Conservation (phyloP, 2,888 invertebrate species). For the Phaonia tiefii region DNA sequence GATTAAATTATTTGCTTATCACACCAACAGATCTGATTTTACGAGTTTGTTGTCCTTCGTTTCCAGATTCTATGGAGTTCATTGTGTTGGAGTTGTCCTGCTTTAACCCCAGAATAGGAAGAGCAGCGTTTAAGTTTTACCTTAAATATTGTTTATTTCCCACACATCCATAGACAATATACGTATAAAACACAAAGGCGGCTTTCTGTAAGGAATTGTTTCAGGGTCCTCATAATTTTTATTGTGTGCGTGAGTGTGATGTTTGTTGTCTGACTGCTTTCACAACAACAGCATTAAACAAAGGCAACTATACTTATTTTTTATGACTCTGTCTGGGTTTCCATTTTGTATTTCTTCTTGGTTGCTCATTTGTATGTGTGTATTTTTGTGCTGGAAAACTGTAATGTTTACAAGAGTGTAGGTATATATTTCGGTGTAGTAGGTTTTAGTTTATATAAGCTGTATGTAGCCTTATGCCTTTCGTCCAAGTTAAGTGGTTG, state of each 20-base stretch:
- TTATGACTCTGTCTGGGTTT: conserved; percentile 13
- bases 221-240: conserved; percentile 18
- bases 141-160: conserved; percentile 5
- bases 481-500: conserved; percentile 36
- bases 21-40: conserved; percentile 25
- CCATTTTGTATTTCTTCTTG: conserved; percentile 3
- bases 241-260: not conserved
- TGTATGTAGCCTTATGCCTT: conserved; percentile 43
- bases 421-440: not conserved
- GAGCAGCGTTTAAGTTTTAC: conserved; percentile 6
- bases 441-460: not conserved
- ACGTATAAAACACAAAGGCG: not conserved
- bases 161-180: not conserved
- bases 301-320: conserved; percentile 10
- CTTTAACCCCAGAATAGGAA: conserved; percentile 1
- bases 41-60: conserved; percentile 23
- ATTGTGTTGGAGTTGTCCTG: conserved; percentile 1
- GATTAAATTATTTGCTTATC: conserved; percentile 33
- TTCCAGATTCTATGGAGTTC: not conserved
- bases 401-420: not conserved
- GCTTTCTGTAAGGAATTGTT: not conserved
- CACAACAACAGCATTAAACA: conserved; percentile 12
- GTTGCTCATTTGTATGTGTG: conserved; percentile 8
- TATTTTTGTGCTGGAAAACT: not conserved
- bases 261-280: conserved; percentile 18